Evolutionary conservation across 2,797 vertebrate species (phyloP), one percentile per base, ranked within the genome.

Genomic region (Paedocypris micromegethes): DNA sequence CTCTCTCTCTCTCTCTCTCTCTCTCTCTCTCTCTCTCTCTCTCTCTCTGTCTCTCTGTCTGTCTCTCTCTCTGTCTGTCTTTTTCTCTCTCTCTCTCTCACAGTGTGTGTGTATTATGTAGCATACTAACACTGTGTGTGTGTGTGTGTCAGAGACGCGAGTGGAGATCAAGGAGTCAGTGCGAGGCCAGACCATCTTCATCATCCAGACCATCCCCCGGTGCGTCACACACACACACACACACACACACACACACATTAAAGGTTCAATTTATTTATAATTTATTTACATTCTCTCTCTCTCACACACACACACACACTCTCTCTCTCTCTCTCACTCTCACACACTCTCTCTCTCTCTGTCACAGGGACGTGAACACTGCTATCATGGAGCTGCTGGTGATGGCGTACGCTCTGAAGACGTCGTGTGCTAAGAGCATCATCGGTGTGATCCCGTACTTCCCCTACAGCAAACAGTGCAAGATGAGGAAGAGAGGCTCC

Each of bases 381-480:
- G 96, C 97, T 3, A 94, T 99, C 67, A 99, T 99, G 97, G 97
- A 99, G 88, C 82, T 99, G 48, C 85, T 99, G 81, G 91, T 99
- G 51, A 99, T 98, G 96, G 93, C 94, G 0, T 99, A 98, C 0
- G 97, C 97, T 0, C 91, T 98, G 72, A 98, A 94, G 88, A 99
- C 97, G 0, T 93, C 96, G 53, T 98, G 96, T 69, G 96, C 97
- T 69, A 91, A 93, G 86, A 99, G 95, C 81, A 99, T 99, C 63
- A 98, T 94, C 0, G 97, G 97, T 0, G 97, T 99, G 67, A 98
- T 99, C 75, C 97, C 97, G 0, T 99, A 99, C 81, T 98, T 99
- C 77, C 97, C 97, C 7, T 99, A 98, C 83, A 99, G 97, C 91
- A 99, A 99, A 76, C 97, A 99, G 78, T 97, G 96, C 88, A 99